Evolutionary conservation across 2,113 vertebrate species (phyloP), one percentile per base, ranked within the genome.

Genomic region (Epinephelus fuscoguttatus): DNA sequence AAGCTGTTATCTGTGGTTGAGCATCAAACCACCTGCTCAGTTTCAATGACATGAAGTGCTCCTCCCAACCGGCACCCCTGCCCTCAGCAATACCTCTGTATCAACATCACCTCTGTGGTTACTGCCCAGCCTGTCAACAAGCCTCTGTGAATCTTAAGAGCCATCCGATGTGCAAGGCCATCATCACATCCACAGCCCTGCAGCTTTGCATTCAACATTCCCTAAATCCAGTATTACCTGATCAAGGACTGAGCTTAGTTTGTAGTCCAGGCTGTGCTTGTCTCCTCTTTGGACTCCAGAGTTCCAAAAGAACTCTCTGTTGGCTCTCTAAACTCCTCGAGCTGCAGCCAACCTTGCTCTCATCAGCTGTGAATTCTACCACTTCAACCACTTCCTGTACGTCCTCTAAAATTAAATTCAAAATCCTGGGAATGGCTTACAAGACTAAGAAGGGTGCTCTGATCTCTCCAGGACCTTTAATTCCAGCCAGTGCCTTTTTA

Each of bases 391-490:
- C 23, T 45, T 75, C 18, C 69, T n/a, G 25, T 27, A 45, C 42
- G 2, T 12, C 40, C 9, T 37, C 9, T 56, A 10, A 0, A 61
- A 59, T 56, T 64, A n/a, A 63, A 64, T 45, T 61, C 7, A 19
- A 37, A 1, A 47, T 11, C n/a, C 19, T n/a, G 14, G 25, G 53
- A 84, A 71, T 13, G 61, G 15, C 7, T 82, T 66, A 19, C 60
- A 74, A 78, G 77, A 21, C 72, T 45, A 21, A 70, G 42, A 8
- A 45, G 42, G 42, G 42, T 11, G 49, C 15, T 56, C 8, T 0
- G 10, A n/a, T 13, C 59, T 47, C 69, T 77, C 63, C 69, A 72
- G 71, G 75, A 82, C 63, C 70, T 73, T 52, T 37, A n/a, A 63
- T 53, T 49, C 27, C n/a, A 56, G 72, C 6, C 47, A 21, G 67